Evolutionary conservation across 2,113 vertebrate genomes (phyloP).

Genomic region (Bolborhynchus lineola): DNA sequence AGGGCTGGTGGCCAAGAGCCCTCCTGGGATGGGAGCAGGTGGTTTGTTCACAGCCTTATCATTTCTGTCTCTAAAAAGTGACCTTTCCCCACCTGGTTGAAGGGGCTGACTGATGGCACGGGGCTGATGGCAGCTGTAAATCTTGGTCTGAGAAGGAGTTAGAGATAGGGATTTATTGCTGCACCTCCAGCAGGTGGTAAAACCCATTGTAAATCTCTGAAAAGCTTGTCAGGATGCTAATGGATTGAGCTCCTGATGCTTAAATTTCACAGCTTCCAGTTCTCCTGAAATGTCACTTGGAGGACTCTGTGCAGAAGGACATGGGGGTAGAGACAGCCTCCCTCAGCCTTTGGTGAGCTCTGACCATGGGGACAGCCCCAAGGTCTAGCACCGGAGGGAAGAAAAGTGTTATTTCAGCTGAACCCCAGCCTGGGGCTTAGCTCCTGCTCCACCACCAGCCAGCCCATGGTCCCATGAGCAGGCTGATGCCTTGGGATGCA

Average conservation of each 20-base stretch:
- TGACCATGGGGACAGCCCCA: accelerated
- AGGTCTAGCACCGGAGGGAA: not conserved
- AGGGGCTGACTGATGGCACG: not conserved
- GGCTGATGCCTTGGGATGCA: not conserved
- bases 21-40: not conserved
- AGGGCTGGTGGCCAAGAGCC: not conserved
- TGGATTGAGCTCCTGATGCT: constrained; percentile 2
- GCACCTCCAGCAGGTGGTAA: constrained; percentile 49
- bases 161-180: constrained; percentile 40
- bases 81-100: constrained; percentile 9
- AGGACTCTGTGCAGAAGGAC: constrained; percentile 10
- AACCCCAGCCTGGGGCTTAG: not conserved
- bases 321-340: not conserved
- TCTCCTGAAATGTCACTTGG: constrained; percentile 34
- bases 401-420: accelerated
- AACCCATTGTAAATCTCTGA: constrained; percentile 50
- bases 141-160: constrained; percentile 2
- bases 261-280: constrained; percentile 37
- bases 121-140: constrained; percentile 49
- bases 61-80: not conserved
- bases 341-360: not conserved
- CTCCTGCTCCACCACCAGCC: not conserved
- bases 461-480: accelerated
- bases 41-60: not conserved
- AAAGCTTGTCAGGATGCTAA: constrained; percentile 40